A percentile compares a stretch with the other conserved stretches of the same genome.
Conservation (phyloP, 2,113 vertebrate species). For the Bungarus multicinctus region DNA sequence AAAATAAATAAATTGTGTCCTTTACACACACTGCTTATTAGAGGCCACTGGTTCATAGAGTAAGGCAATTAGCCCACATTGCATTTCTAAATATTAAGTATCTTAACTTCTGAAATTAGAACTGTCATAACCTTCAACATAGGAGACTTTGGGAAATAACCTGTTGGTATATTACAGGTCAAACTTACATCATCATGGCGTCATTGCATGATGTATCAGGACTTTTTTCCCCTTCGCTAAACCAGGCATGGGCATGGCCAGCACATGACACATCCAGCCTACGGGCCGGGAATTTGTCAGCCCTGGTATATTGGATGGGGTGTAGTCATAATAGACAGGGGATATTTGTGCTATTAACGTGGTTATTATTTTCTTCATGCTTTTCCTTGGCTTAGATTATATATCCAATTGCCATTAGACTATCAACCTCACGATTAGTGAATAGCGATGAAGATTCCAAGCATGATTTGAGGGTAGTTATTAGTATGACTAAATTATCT, state of each 20-base stretch:
- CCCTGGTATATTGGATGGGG: background rate
- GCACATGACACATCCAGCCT: too few species aligned
- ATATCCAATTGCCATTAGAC: background rate
- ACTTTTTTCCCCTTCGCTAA: too few species aligned
- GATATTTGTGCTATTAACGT: background rate
- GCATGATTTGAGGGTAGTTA: background rate
- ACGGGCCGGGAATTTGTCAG: too few species aligned
- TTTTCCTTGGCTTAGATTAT: background rate
- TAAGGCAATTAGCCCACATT: background rate
- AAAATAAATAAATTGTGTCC: background rate
- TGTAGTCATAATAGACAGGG: background rate
- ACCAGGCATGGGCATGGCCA: too few species aligned
- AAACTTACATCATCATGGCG: too few species aligned
- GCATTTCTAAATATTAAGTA: background rate
- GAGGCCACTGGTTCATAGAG: background rate
- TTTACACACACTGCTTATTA: background rate
- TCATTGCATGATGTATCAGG: too few species aligned
- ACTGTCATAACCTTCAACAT: background rate
- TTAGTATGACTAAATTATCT: background rate
- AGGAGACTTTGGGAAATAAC: background rate
- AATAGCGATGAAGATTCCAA: background rate
- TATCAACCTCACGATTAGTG: background rate
- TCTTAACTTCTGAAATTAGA: background rate
- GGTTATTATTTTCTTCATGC: background rate
- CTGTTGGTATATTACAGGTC: background rate